These are phyloP conservation scores for Podargus strigoides DNA, from an alignment of 2,797 vertebrate species.

Conservation along the genomic window DNA sequence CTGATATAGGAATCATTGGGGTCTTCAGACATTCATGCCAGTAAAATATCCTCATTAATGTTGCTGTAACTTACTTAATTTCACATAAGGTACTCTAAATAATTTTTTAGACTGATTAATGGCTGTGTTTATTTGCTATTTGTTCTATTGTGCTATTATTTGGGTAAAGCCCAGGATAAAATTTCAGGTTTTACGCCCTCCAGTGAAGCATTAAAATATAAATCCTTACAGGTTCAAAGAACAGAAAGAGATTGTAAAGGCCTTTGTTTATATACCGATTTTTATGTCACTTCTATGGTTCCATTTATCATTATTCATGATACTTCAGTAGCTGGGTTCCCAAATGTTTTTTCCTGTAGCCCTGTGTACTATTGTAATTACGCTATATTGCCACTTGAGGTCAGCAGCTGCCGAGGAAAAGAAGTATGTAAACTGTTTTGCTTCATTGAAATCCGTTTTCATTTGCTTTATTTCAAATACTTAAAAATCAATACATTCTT, in stretches of 20 bases:
- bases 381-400: constrained; percentile 42
- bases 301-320: background rate
- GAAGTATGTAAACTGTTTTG: background rate
- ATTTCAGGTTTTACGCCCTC: background rate
- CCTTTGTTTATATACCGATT: background rate
- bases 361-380: background rate
- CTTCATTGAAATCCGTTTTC: background rate
- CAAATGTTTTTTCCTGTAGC: background rate
- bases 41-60: background rate
- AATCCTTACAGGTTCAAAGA: background rate
- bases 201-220: background rate
- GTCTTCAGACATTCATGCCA: background rate
- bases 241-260: background rate
- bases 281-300: background rate
- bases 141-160: background rate
- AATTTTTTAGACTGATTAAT: background rate
- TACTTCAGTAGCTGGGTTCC: background rate
- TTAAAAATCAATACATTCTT: constrained; percentile 49
- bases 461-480: constrained; percentile 56
- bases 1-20: background rate
- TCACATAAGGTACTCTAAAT: background rate
- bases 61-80: background rate
- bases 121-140: background rate
- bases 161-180: background rate
- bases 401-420: constrained; percentile 56